These are phyloP conservation scores for Fistularia commersonii DNA, from an alignment of 2,797 vertebrate species.

Conservation along the genomic window DNA sequence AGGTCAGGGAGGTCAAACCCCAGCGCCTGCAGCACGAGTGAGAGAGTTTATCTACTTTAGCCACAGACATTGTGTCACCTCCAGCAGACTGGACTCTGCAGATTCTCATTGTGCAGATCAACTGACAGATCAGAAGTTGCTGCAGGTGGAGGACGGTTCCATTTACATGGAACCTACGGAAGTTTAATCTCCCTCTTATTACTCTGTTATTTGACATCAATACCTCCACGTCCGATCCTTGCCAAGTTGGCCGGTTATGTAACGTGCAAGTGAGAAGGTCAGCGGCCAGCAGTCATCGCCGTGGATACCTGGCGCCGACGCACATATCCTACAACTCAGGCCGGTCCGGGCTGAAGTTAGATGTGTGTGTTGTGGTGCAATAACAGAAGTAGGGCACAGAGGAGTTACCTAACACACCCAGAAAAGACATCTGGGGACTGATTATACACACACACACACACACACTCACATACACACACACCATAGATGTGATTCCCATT, in stretches of 20 bases:
- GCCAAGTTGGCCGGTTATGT: slow-evolving; percentile 65
- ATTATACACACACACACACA: slow-evolving; percentile 12
- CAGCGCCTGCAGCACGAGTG: too few species aligned
- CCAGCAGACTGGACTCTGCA: too few species aligned
- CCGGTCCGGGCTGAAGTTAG: slow-evolving; percentile 39
- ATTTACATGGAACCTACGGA: too few species aligned
- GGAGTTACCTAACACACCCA: slow-evolving; percentile 71
- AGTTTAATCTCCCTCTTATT: too few species aligned
- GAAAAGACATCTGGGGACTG: slow-evolving; percentile 59
- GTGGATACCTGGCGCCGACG: slow-evolving; percentile 68
- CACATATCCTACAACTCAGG: slow-evolving; percentile 38
- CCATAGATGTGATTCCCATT: too few species aligned
- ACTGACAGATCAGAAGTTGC: too few species aligned
- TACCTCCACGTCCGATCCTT: slow-evolving; percentile 20
- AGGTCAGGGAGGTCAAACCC: too few species aligned
- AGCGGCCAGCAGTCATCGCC: slow-evolving; percentile 70
- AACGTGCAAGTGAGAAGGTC: slow-evolving; percentile 76
- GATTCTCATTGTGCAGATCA: too few species aligned
- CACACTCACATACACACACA: not conserved
- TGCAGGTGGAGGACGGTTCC: too few species aligned
- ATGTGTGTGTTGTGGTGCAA: slow-evolving; percentile 3
- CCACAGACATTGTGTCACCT: too few species aligned
- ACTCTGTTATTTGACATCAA: too few species aligned
- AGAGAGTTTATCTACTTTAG: too few species aligned
- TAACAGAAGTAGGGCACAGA: slow-evolving; percentile 73